phyloP scores from a whole-genome alignment of 2,888 invertebrate genomes.

The Cylindroiulus punctatus region DNA sequence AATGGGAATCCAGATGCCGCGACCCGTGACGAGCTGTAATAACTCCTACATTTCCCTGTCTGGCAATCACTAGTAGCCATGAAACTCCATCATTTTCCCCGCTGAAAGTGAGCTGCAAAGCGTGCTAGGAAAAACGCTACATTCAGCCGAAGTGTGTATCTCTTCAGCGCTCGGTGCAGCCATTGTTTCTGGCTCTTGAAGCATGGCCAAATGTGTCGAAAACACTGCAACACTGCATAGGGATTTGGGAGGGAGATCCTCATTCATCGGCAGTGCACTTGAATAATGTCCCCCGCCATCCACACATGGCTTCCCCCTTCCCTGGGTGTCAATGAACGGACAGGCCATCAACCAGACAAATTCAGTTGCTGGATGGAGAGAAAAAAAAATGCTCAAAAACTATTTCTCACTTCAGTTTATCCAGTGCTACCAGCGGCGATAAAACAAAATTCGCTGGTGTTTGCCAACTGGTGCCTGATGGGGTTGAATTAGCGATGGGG shows the following conservation, averaged over 20 bases:
- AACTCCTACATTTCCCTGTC: background rate
- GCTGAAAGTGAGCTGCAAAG: background rate
- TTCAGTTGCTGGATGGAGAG: background rate
- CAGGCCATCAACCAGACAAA: constrained; percentile 33
- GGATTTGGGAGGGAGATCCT: constrained; percentile 22
- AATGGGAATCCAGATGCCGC: background rate
- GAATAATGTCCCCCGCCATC: constrained; percentile 25
- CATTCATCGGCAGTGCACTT: constrained; percentile 38
- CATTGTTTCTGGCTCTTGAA: background rate
- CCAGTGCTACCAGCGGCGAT: background rate
- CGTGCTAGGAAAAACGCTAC: background rate
- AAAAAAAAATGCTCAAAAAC: constrained; percentile 15
- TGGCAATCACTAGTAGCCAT: background rate
- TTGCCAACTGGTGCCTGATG: background rate
- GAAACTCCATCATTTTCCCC: background rate
- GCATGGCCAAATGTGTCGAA: constrained; percentile 34
- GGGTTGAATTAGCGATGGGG: background rate
- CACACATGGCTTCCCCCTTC: constrained; percentile 29
- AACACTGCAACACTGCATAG: background rate
- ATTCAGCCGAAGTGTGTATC: background rate
- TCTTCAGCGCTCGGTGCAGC: background rate
- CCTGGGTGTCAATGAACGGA: constrained; percentile 42
- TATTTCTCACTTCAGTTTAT: constrained; percentile 23
- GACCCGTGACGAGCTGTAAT: constrained; percentile 23
- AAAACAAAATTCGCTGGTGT: background rate